These are phyloP conservation scores for Microtus oregoni DNA, from an alignment of 2,113 vertebrate genomes.

Conservation along the genomic window DNA sequence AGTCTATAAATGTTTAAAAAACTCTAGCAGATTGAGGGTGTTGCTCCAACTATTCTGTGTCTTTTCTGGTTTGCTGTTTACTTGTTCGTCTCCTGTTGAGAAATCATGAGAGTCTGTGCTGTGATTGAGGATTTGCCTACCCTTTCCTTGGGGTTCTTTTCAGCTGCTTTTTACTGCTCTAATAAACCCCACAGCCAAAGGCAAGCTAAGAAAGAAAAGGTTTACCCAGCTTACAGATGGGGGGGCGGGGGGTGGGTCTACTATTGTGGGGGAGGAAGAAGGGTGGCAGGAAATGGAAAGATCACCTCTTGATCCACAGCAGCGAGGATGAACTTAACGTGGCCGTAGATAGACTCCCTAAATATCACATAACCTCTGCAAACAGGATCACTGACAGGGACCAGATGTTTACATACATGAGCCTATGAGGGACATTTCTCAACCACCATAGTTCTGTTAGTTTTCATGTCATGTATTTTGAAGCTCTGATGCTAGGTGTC, in stretches of 20 bases:
- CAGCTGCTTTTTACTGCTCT: not conserved
- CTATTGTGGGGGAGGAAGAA: not conserved
- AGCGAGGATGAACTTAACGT: not conserved
- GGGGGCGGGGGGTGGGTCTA: not conserved
- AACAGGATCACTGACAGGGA: not conserved
- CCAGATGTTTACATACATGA: not conserved
- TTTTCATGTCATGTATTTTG: conserved; percentile 26
- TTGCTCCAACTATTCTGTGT: not conserved
- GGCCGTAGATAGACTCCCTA: not conserved
- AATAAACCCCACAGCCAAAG: not conserved
- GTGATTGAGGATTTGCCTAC: not conserved
- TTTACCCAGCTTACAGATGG: not conserved
- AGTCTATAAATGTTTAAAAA: not conserved
- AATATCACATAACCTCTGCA: not conserved
- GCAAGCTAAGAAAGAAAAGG: not conserved
- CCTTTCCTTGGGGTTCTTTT: not conserved
- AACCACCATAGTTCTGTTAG: not conserved
- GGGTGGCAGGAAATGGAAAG: not conserved
- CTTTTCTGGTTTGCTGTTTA: conserved; percentile 3
- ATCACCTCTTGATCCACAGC: not conserved
- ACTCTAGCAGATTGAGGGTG: not conserved
- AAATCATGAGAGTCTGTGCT: not conserved
- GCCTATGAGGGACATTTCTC: not conserved
- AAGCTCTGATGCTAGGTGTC: not conserved
- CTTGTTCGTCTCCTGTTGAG: not conserved